Evolutionary conservation across 1,140 invertebrate species (phyloP).

Genomic region (Drosophila hydei): DNA sequence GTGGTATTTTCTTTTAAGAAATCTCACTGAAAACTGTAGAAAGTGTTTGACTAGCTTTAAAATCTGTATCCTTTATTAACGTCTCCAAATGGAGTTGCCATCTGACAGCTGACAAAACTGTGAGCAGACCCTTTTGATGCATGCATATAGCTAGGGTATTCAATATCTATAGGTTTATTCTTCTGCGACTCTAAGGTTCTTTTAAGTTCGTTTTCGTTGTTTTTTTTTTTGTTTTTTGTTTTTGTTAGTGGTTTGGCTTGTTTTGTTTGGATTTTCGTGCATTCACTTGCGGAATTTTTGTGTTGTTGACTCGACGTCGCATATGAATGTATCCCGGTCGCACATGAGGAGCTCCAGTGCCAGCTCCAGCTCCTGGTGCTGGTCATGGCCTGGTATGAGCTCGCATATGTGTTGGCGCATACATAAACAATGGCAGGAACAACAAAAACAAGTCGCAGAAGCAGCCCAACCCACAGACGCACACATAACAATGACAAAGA

Average conservation of each 20-base stretch:
- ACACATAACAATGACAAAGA: slow-evolving; percentile 77
- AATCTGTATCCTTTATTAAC: no score
- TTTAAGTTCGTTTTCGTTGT: slow-evolving; percentile 14
- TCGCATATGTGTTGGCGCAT: slow-evolving; percentile 77
- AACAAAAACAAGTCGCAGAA: slow-evolving; percentile 38
- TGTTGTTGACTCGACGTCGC: slow-evolving; percentile 77
- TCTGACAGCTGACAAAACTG: no score
- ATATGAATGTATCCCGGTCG: slow-evolving; percentile 72
- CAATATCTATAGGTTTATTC: slow-evolving; percentile 7
- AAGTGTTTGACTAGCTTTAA: no score
- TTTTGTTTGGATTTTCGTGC: slow-evolving; percentile 79
- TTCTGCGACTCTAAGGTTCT: slow-evolving; percentile 21
- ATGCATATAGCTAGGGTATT: slow-evolving; percentile 4
- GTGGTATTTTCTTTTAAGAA: no score
- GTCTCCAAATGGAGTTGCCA: no score
- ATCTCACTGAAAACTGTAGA: no score
- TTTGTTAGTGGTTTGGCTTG: slow-evolving; percentile 41
- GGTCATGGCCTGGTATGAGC: slow-evolving; percentile 23
- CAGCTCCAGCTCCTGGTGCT: background rate
- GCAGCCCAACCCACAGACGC: slow-evolving; percentile 21
- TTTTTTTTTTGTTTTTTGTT: slow-evolving; percentile 22
- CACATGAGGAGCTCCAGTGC: slow-evolving; percentile 13
- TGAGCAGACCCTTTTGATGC: no score
- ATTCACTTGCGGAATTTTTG: slow-evolving; percentile 80
- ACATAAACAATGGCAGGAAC: slow-evolving; percentile 78